These are phyloP conservation scores for Myzus persicae DNA, from an alignment of 1,140 invertebrate species.

Conservation along the genomic window DNA sequence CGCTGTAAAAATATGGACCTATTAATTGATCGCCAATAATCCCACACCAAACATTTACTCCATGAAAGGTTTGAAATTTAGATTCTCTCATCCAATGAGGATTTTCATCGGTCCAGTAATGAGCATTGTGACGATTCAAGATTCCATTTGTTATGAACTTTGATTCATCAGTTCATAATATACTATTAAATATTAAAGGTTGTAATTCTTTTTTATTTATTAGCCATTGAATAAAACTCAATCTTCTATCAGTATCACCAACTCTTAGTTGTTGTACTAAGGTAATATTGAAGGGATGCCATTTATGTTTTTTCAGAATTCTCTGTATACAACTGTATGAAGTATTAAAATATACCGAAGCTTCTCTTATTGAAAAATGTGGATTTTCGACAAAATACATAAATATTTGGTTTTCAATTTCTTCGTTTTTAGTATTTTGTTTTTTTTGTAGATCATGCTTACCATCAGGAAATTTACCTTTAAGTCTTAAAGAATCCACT, in stretches of 20 bases:
- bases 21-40: constrained; percentile 62
- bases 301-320: constrained; percentile 44
- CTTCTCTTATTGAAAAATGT: neutral
- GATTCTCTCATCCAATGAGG: constrained; percentile 45
- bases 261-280: constrained; percentile 59
- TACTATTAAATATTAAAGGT: constrained; percentile 36
- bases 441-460: neutral
- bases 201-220: constrained; percentile 10
- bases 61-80: constrained; percentile 60
- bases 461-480: neutral
- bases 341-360: neutral
- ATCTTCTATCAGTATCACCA: constrained; percentile 49
- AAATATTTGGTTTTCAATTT: neutral
- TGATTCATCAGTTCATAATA: constrained; percentile 62
- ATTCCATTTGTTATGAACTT: constrained; percentile 63
- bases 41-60: constrained; percentile 59
- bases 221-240: constrained; percentile 56
- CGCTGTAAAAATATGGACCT: constrained; percentile 63
- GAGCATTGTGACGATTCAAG: constrained; percentile 63
- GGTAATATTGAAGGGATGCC: constrained; percentile 59
- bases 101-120: constrained; percentile 56
- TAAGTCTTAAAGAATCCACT: neutral
- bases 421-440: neutral
- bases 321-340: neutral
- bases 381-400: neutral